These are phyloP conservation scores for Crepidodera aurea DNA, from an alignment of 2,888 invertebrate species.

Conservation along the genomic window DNA sequence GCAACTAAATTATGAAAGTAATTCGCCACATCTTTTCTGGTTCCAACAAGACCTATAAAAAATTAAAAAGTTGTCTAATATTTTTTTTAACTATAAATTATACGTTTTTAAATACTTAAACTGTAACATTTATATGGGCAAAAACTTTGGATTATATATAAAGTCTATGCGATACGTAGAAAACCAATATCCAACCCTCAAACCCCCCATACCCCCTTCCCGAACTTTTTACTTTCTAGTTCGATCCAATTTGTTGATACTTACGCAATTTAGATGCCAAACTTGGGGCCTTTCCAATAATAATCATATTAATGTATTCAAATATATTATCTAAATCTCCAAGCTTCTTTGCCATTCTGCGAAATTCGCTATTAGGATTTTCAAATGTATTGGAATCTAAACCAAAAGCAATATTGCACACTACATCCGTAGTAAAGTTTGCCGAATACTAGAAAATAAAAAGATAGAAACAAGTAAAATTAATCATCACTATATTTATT, in stretches of 20 bases:
- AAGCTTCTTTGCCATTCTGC: background rate
- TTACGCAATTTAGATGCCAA: background rate
- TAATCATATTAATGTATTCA: background rate
- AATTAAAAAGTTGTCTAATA: too few relatives aligned
- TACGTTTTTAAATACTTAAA: too few relatives aligned
- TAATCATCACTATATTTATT: too few relatives aligned
- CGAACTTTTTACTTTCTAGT: too few relatives aligned
- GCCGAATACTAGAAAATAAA: background rate
- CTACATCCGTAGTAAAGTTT: background rate
- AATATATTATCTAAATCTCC: background rate
- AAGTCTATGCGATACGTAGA: too few relatives aligned
- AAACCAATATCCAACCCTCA: too few relatives aligned
- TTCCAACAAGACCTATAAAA: background rate
- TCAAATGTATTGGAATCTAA: background rate
- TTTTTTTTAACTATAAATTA: too few relatives aligned
- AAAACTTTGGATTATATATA: too few relatives aligned
- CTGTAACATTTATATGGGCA: too few relatives aligned
- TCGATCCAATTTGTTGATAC: too few relatives aligned
- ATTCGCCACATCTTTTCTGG: background rate
- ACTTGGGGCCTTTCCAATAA: background rate
- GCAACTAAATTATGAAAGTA: background rate
- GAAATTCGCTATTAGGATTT: background rate
- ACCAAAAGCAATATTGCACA: background rate
- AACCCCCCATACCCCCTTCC: too few relatives aligned
- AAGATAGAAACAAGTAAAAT: too few relatives aligned